phyloP scores from a whole-genome alignment of 2,797 vertebrate species.

The Cynodonichthys magdalenae region DNA sequence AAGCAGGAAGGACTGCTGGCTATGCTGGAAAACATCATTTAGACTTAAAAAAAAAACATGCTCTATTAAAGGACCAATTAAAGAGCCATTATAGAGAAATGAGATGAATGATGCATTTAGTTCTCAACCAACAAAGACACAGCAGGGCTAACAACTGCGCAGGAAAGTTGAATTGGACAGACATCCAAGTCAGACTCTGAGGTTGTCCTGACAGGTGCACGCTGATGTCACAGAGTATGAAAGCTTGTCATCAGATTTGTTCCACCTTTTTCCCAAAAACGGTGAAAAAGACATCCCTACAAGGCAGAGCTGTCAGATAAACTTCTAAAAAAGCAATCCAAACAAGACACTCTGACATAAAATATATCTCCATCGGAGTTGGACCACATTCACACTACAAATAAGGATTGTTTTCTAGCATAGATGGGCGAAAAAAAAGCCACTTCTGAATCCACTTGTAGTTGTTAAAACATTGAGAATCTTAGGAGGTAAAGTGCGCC shows the following conservation, averaged over 20 bases:
- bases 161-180: background rate
- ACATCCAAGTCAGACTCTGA: constrained; percentile 4
- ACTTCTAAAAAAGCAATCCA: background rate
- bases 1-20: constrained; percentile 55
- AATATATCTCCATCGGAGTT: constrained; percentile 1
- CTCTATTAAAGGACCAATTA: constrained; percentile 67
- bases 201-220: constrained; percentile 16
- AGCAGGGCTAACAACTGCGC: constrained; percentile 17
- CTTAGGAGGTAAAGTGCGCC: constrained; percentile 23
- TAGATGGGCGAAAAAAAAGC: constrained; percentile 41
- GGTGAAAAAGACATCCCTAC: background rate
- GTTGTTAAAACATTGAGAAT: constrained; percentile 36
- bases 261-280: background rate
- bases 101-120: constrained; percentile 50
- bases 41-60: constrained; percentile 37
- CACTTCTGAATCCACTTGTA: constrained; percentile 41
- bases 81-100: constrained; percentile 60
- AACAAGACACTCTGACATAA: constrained; percentile 9
- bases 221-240: constrained; percentile 6
- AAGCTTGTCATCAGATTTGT: background rate
- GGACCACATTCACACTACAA: constrained; percentile 16
- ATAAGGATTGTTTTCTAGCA: constrained; percentile 20
- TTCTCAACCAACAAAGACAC: constrained; percentile 32
- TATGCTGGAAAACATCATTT: constrained; percentile 61
- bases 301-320: background rate